Base-by-base conservation (phyloP, 2,888 invertebrate genomes). In the Aporophyla lueneburgensis region DNA sequence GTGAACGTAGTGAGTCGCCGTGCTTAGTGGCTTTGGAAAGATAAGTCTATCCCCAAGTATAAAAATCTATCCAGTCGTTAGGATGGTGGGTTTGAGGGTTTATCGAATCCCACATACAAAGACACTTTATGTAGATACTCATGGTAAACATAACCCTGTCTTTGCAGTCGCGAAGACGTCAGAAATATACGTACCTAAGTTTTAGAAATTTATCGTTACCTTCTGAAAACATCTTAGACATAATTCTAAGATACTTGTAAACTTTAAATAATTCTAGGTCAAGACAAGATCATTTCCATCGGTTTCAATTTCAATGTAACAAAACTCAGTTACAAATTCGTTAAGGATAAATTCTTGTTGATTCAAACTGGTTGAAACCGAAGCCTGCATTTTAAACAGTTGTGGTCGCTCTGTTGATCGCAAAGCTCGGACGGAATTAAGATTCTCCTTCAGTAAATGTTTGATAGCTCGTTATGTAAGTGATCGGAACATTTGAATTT, bases 381-480 rank as follows among this genome's bases (percentile, higher is more conserved):
- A 71, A 68, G 46, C 83, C 83, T 86, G 86, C 86, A 83, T 86
- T 68, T 86, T 83, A 86, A 83, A 69, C 86, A 83, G 83, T 69
- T 68, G 83, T 33, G 86, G 83, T 77, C 53, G 67, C 61, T 54
- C 86, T 67, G 76, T 76, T 72, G 82, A 62, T 72, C 69, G 86
- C 33, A 46, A 59, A 66, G 62, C 76, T 76, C 54, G 65, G n/a
- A 33, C n/a, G 43, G 56, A 71, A 72, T 85, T 69, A 71, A 81
- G 70, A 81, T 61, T 71, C 61, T 6, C 40, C 69, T 69, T 69
- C 81, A 59, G 81, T 81, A 49, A 85, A 81, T 84, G 70, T 84
- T 85, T 85, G 69, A 74, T 69, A 66, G 66, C 61, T 61, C 62
- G 69, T 67, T 81, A 27, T 53, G 66, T 49, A 66, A 66, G 69